Evolutionary conservation across 2,797 vertebrate genomes (phyloP).

Genomic region (Thamnophis elegans): DNA sequence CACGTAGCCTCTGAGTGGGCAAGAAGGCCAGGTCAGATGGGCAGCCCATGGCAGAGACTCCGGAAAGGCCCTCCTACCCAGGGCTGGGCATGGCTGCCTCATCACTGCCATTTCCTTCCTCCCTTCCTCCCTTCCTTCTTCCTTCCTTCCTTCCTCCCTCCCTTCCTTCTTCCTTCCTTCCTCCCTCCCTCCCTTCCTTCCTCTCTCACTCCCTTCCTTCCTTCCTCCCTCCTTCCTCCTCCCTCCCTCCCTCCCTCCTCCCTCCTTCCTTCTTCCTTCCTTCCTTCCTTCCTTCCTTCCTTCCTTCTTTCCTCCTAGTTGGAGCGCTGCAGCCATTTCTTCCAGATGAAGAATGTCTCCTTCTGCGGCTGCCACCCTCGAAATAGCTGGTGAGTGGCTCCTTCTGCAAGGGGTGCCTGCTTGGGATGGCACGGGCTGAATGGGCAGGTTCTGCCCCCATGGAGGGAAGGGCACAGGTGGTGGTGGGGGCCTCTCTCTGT

Average conservation of each 20-base stretch:
- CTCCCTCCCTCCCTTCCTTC: neutral
- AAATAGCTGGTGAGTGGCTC: conserved; percentile 87
- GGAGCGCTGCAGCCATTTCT: conserved; percentile 97
- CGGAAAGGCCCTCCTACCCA: neutral
- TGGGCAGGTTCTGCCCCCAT: neutral
- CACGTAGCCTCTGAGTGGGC: neutral
- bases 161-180: neutral
- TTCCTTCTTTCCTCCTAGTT: conserved; percentile 69
- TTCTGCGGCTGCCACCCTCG: conserved; percentile 96
- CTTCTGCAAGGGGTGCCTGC: accelerated
- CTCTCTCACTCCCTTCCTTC: too few relatives aligned
- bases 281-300: too few relatives aligned
- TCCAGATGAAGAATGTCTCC: conserved; percentile 99
- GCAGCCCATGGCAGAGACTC: neutral
- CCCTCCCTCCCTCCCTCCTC: conserved; percentile 55
- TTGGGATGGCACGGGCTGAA: neutral
- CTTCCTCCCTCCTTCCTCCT: conserved; percentile 2
- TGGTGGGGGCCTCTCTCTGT: neutral
- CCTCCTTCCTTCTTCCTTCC: too few relatives aligned
- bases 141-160: neutral
- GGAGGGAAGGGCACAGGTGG: neutral
- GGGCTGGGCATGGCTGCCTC: too few relatives aligned
- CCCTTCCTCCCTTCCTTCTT: too few relatives aligned
- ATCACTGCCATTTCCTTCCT: too few relatives aligned
- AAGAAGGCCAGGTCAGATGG: neutral